Percentiles rank a stretch among this genome's conserved stretches.
These are phyloP conservation scores for Morelia viridis DNA, from an alignment of 2,797 vertebrate genomes.

Conservation along the genomic window DNA sequence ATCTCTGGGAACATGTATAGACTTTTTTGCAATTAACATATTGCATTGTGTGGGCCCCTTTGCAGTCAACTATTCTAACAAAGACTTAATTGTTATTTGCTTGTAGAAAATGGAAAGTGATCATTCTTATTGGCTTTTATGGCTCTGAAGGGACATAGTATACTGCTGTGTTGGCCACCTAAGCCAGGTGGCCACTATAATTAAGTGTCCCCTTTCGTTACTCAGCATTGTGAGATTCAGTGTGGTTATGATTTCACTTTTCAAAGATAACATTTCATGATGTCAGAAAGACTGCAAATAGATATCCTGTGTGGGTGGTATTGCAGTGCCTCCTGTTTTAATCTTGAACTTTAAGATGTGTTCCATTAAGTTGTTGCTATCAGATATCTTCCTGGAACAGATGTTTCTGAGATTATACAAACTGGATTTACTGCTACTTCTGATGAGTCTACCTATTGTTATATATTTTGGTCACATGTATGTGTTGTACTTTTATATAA, in stretches of 20 bases:
- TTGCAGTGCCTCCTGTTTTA: background rate
- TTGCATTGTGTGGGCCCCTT: background rate
- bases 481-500: background rate
- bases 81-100: background rate
- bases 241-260: background rate
- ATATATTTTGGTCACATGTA: background rate
- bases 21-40: background rate
- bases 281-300: constrained; percentile 11
- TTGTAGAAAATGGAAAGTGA: constrained; percentile 10
- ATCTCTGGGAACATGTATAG: background rate
- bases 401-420: background rate
- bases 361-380: constrained; percentile 1
- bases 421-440: background rate
- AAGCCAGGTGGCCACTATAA: constrained; percentile 5
- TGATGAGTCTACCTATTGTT: background rate
- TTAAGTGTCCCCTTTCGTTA: constrained; percentile 4
- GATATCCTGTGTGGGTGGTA: background rate
- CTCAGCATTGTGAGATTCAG: background rate
- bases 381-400: background rate
- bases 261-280: constrained; percentile 17
- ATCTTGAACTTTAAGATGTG: constrained; percentile 10
- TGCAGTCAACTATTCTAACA: background rate
- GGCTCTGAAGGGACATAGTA: background rate
- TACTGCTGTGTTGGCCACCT: background rate
- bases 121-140: background rate